Base-by-base conservation (phyloP, 2,888 invertebrate genomes). In the Artemia sinica region DNA sequence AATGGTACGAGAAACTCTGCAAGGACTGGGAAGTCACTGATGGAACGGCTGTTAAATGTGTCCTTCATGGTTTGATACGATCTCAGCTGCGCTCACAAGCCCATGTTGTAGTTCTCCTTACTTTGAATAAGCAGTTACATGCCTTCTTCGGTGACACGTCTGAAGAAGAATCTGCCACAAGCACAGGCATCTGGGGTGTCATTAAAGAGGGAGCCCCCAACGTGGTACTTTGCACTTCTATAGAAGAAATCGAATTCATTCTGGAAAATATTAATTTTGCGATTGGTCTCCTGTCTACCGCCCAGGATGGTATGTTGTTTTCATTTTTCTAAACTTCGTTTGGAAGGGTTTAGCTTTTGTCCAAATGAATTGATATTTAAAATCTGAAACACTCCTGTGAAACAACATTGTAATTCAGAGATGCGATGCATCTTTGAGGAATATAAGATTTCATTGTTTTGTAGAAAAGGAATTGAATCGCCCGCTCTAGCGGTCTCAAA, bases 1-100 rank as follows among this genome's bases (percentile, higher is more conserved):
- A 58, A 9, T 58, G 58, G 58, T 58, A 58, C 58, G 58, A 58
- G 58, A 9, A n/a, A 8, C 14, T 58, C 58, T 58, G 58, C 58
- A 58, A 58, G 18, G 58, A 58, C 58, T 58, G 58, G 58, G 58
- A 58, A n/a, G 58, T 58, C 10, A 58, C 14, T 10, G 58, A 58
- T 18, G 58, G 58, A n/a, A n/a, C 58, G 1, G 58, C 58, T 8
- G 18, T 18, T 18, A 58, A 58, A 58, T n/a, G n/a, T 8, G 58
- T 18, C 11, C 58, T 58, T 9, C n/a, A n/a, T 9, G 14, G 58
- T 9, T 18, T 58, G 8, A 58, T 58, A 14, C 58, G 58, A 8
- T 58, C 14, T 58, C 58, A 58, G 58, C n/a, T 58, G 18, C n/a
- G 58, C 8, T 58, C 58, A 8, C n/a, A 58, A 58, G 18, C 11